Percentiles rank a stretch among this genome's conserved stretches.
Evolutionary conservation across 1,140 invertebrate species (phyloP).

Genomic region (Lutraria rhynchaena): DNA sequence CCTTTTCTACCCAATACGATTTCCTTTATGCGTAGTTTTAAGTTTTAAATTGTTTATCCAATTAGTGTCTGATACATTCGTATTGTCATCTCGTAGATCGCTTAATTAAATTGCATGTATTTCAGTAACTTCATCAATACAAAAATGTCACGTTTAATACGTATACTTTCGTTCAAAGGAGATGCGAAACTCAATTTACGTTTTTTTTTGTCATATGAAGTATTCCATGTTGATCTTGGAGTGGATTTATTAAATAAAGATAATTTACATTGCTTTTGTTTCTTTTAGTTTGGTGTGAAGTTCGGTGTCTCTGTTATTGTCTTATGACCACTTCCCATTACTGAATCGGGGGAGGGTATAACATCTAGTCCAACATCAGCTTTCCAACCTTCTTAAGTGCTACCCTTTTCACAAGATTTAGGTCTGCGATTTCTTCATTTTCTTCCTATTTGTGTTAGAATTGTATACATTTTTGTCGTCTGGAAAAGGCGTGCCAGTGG

Average conservation of each 20-base stretch:
- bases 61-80: background rate
- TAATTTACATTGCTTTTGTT: background rate
- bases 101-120: slow-evolving; percentile 16
- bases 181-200: background rate
- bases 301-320: background rate
- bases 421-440: slow-evolving; percentile 28
- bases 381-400: slow-evolving; percentile 28
- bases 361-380: background rate
- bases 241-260: background rate
- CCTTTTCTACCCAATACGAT: slow-evolving; percentile 5
- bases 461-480: slow-evolving; percentile 39
- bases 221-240: slow-evolving; percentile 11
- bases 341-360: slow-evolving; percentile 18
- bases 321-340: slow-evolving; percentile 3
- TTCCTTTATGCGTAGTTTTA: slow-evolving; percentile 4
- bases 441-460: slow-evolving; percentile 18
- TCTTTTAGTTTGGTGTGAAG: background rate
- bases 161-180: slow-evolving; percentile 1
- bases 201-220: background rate
- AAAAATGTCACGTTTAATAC: slow-evolving; percentile 2
- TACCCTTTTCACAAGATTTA: slow-evolving; percentile 22
- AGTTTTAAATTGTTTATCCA: slow-evolving; percentile 28
- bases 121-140: slow-evolving; percentile 12
- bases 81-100: background rate
- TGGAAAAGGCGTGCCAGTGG: slow-evolving; percentile 26